Percentiles rank a stretch among this genome's conserved stretches.
Evolutionary conservation across 2,888 invertebrate species (phyloP).

Genomic region (Drosophila percnosoma): DNA sequence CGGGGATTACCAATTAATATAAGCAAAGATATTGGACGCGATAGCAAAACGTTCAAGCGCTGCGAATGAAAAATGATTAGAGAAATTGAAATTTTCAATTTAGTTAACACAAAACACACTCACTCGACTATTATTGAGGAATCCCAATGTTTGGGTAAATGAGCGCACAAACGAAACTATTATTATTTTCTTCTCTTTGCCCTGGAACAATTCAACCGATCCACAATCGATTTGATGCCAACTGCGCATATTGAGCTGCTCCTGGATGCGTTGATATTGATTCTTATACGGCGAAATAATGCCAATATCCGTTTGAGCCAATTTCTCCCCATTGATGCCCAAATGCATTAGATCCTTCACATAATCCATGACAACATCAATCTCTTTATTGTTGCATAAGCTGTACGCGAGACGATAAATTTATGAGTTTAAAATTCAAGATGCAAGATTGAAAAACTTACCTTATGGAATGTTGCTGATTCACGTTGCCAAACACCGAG

Average conservation of each 20-base stretch:
- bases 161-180: conserved; percentile 92
- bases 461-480: conserved; percentile 65
- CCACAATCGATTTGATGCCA: conserved; percentile 88
- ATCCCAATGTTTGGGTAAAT: conserved; percentile 75
- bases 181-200: conserved; percentile 92
- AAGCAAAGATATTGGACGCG: conserved; percentile 87
- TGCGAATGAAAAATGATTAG: conserved; percentile 68
- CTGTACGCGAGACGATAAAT: conserved; percentile 77
- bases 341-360: conserved; percentile 86
- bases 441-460: conserved; percentile 24
- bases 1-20: conserved; percentile 86
- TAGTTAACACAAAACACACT: conserved; percentile 27
- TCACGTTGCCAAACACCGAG: conserved; percentile 85
- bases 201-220: conserved; percentile 95
- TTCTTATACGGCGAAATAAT: conserved; percentile 87
- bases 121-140: conserved; percentile 80
- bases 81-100: neutral
- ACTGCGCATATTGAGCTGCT: conserved; percentile 73
- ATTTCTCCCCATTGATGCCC: conserved; percentile 85
- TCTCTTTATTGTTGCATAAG: conserved; percentile 87
- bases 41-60: conserved; percentile 88
- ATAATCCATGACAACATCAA: conserved; percentile 87
- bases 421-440: neutral
- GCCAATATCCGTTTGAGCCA: conserved; percentile 86
- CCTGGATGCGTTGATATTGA: conserved; percentile 84